Percentiles rank a stretch among this genome's conserved stretches.
Conservation (phyloP, 30 jellyfish, hydroid and myxozoan genomes). For the Haliclystus octoradiatus region DNA sequence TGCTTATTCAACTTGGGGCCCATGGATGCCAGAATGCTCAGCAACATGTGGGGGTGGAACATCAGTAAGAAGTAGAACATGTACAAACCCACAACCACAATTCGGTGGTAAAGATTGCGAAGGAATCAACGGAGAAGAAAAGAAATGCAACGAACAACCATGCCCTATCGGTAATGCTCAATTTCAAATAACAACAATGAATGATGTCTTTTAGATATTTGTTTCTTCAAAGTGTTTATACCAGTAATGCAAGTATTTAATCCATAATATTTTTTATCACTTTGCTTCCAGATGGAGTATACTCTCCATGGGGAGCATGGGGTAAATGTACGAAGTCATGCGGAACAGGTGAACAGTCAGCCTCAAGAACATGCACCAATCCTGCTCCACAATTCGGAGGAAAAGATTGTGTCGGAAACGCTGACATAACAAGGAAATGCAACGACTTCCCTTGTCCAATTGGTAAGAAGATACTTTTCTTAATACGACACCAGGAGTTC, state of each 20-base stretch:
- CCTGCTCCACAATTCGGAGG: conserved; percentile 17
- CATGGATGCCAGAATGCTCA: conserved; percentile 11
- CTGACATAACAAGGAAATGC: too few species aligned
- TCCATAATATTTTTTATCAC: too few species aligned
- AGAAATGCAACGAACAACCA: conserved; percentile 7
- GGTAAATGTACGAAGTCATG: not conserved
- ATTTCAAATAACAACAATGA: too few species aligned
- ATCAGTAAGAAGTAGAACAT: conserved; percentile 1
- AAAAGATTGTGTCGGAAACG: too few species aligned
- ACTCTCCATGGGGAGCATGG: conserved; percentile 5
- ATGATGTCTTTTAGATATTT: too few species aligned
- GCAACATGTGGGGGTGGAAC: conserved; percentile 19
- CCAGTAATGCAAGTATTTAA: too few species aligned
- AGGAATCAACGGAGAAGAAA: conserved; percentile 11
- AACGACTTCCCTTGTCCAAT: too few species aligned
- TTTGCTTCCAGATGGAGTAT: not conserved
- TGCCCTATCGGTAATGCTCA: too few species aligned
- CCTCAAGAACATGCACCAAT: conserved; percentile 19
- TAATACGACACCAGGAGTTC: too few species aligned
- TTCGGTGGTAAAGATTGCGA: conserved; percentile 19
- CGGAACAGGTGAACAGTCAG: not conserved
- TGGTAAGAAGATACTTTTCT: too few species aligned
- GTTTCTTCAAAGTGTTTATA: too few species aligned
- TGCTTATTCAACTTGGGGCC: conserved; percentile 1
- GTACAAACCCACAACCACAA: conserved; percentile 10